Evolutionary conservation across 2,888 invertebrate species (phyloP), one percentile per base, ranked within the genome.

Genomic region (Leptopilina drosophilae): DNA sequence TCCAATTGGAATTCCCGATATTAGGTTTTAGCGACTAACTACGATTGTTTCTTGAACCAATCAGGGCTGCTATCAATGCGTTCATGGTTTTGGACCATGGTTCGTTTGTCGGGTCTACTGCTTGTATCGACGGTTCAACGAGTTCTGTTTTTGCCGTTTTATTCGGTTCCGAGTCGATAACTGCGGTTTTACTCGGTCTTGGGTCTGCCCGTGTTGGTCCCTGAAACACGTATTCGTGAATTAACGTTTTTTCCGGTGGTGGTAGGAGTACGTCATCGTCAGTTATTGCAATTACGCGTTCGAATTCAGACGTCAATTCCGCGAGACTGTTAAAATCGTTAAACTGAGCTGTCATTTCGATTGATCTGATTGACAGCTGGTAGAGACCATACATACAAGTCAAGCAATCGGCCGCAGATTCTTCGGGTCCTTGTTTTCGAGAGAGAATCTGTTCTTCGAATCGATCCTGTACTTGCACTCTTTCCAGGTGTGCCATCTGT

Each of bases 401-500:
- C n/a, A 80, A 40, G 59, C 65, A 80, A 69, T 78, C 20, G 2
- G 65, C 46, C 0, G 75, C 77, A 6, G 42, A 42, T 40, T 81
- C 78, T 12, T 73, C 78, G 0, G 42, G 42, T 42, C 42, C 42
- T 7, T 42, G 42, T 42, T 42, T 42, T 42, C 42, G 42, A 42
- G 6, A 42, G 42, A 42, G 42, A 42, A 42, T 42, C 42, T 42
- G n/a, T n/a, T n/a, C 42, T 3, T 73, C 9, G 8, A 78, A 20
- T 7, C 56, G 0, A 12, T 65, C 46, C 14, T 80, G 76, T 9
- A n/a, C 7, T 65, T 69, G 76, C 76, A 80, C 64, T 80, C 80
- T 15, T 69, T 12, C 80, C 76, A 80, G 11, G 80, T 42, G 69
- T 12, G 15, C 9, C 69, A 46, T 8, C 20, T 33, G 1, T 12